Evolutionary conservation across 2,888 invertebrate species (phyloP), one percentile per base, ranked within the genome.

Genomic region (Habroteleia sp.): DNA sequence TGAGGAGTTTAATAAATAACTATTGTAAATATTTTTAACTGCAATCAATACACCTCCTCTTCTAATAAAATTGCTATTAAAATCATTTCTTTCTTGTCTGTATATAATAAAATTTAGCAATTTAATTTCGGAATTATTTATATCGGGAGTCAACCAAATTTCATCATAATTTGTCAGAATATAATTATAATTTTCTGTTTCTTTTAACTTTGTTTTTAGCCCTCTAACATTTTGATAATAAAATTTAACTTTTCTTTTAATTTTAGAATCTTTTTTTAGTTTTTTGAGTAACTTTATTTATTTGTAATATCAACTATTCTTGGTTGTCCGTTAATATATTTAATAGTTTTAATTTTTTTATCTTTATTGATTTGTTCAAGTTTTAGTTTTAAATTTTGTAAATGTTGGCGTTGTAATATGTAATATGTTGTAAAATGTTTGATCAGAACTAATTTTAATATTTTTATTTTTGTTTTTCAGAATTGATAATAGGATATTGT

Each of bases 11-110:
- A 46, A 7, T 7, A n/a, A 1, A 17, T 13, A 31, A 29, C 46
- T 13, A 6, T 46, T n/a, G n/a, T n/a, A n/a, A n/a, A n/a, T n/a
- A n/a, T 41, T 41, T 23, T 11, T 41, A 41, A 41, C 8, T 6
- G 41, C 41, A 4, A 41, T 41, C 4, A 41, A 8, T 2, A 41
- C 16, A 8, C 41, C 41, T 5, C 41, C 41, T 6, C 23, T 23
- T 41, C 41, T 41, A 23, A 1, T 10, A 3, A 8, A 11, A 4
- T 23, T 0, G 23, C 41, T 41, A 41, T 41, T 41, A 2, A 4
- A 1, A 8, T 1, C 1, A 39, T 17, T 39, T 17, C 39, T 39
- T 17, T 39, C 16, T 3, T 8, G 4, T n/a, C 39, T 39, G n/a
- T 39, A 39, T 10, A 39, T 8, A 17, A 4, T 20, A 8, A 39